Base-by-base conservation (phyloP, 2,888 invertebrate species). In the Apantesis nais region DNA sequence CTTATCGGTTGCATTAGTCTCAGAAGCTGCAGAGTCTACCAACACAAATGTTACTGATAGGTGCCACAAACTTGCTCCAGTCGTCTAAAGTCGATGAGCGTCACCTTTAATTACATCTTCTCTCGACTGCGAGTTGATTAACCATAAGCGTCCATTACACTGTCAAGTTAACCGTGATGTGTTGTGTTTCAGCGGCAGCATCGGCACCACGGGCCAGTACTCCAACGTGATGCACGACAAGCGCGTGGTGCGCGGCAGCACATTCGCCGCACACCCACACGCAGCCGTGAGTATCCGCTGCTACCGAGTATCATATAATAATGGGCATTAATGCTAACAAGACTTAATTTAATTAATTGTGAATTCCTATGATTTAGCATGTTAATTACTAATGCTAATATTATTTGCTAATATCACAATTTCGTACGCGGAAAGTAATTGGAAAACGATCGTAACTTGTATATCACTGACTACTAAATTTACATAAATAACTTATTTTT, bases 201-300 rank as follows among this genome's bases (percentile, higher is more conserved):
- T 87, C 29, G 85, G 82, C 80, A 76, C 39, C 41, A 73, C 85
- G 60, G 68, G 83, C 77, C 86, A 81, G 76, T 88, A 89, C 85
- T 77, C 86, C 85, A 99, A 99, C 95, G 95, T 99, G 88, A 99
- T 98, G 98, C 97, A 97, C 92, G 99, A 99, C 89, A 97, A 97
- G 86, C 96, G 98, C 84, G 97, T 99, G 71, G 96, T 97, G 83
- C 96, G 98, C 82, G 99, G 98, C 81, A 97, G 97, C 91, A 98
- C 97, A 76, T 97, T 96, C 92, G 96, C 96, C 67, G 70, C 95
- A 81, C 91, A 92, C 86, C 91, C 89, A 69, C 92, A 89, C 31
- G 93, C 92, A 41, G 90, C 91, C 73, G 94, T 94, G 73, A 90
- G 94, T 92, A 73, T 64, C 14, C 55, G 9, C n/a, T n/a, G 11